phyloP scores from a whole-genome alignment of 2,888 invertebrate genomes.

The Agriopis aurantiaria region DNA sequence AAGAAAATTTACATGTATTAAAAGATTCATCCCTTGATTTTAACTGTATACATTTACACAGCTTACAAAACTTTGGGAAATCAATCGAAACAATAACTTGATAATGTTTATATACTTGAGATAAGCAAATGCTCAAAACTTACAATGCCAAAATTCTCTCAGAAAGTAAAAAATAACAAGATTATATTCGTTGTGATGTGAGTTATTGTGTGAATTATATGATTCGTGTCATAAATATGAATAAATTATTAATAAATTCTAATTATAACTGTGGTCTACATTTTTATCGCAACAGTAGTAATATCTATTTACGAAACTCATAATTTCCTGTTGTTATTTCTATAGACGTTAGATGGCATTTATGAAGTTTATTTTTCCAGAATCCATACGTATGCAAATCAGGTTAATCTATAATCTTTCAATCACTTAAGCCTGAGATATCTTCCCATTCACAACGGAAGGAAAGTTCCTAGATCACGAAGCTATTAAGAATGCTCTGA shows the following conservation, averaged over 20 bases:
- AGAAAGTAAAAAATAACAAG: too few species aligned
- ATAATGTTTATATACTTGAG: too few species aligned
- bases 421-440: constrained; percentile 29
- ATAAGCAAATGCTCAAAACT: too few species aligned
- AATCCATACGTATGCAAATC: constrained; percentile 36
- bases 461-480: constrained; percentile 66
- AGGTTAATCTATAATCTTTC: constrained; percentile 27
- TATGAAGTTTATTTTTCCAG: constrained; percentile 3
- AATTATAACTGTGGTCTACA: neutral
- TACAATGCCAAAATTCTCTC: too few species aligned
- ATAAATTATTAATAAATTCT: neutral
- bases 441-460: constrained; percentile 39
- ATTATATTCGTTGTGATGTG: too few species aligned
- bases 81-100: too few species aligned
- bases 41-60: too few species aligned
- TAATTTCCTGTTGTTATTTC: constrained; percentile 1
- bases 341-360: neutral
- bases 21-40: too few species aligned
- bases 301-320: constrained; percentile 1
- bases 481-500: constrained; percentile 54
- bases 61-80: too few species aligned
- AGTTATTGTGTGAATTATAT: too few species aligned
- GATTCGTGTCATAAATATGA: neutral
- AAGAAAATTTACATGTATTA: too few species aligned
- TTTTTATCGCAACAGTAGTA: neutral